phyloP scores from a whole-genome alignment of 1,140 invertebrate genomes.

The Plodia interpunctella region DNA sequence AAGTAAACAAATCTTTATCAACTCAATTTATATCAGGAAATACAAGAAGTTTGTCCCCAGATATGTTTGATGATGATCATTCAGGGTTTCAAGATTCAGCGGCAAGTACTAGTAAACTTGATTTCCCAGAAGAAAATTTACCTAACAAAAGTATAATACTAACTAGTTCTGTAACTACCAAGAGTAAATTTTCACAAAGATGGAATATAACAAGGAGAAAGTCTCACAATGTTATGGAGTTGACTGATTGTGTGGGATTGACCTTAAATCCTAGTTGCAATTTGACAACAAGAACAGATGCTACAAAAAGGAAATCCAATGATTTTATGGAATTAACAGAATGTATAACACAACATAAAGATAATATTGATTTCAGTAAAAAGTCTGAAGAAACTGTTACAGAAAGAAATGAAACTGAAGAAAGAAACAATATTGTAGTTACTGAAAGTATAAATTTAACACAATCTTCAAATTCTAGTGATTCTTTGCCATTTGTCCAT shows the following conservation, averaged over 20 bases:
- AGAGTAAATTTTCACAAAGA: constrained; percentile 2
- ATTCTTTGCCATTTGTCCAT: constrained; percentile 29
- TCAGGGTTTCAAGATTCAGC: constrained; percentile 29
- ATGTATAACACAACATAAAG: constrained; percentile 35
- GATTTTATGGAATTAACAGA: constrained; percentile 63
- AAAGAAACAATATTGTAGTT: constrained; percentile 8
- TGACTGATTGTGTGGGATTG: constrained; percentile 51
- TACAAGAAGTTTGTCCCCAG: constrained; percentile 68
- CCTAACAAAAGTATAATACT: neutral
- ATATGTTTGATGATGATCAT: constrained; percentile 75
- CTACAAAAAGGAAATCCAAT: constrained; percentile 47
- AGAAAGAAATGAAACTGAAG: constrained; percentile 11
- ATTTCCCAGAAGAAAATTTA: constrained; percentile 11
- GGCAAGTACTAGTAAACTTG: constrained; percentile 9
- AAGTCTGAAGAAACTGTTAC: constrained; percentile 11
- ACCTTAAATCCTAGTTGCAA: constrained; percentile 18
- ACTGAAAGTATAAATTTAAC: constrained; percentile 22
- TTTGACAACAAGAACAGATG: constrained; percentile 26
- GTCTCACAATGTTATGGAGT: constrained; percentile 43
- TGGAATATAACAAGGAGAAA: constrained; percentile 19
- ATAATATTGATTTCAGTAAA: constrained; percentile 32
- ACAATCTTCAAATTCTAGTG: constrained; percentile 26
- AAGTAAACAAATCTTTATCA: neutral
- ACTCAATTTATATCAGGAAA: neutral
- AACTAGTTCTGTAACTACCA: neutral